Percentiles rank a stretch among this genome's conserved stretches.
phyloP scores from a whole-genome alignment of 2,113 vertebrate species.

The Neomonachus schauinslandi region DNA sequence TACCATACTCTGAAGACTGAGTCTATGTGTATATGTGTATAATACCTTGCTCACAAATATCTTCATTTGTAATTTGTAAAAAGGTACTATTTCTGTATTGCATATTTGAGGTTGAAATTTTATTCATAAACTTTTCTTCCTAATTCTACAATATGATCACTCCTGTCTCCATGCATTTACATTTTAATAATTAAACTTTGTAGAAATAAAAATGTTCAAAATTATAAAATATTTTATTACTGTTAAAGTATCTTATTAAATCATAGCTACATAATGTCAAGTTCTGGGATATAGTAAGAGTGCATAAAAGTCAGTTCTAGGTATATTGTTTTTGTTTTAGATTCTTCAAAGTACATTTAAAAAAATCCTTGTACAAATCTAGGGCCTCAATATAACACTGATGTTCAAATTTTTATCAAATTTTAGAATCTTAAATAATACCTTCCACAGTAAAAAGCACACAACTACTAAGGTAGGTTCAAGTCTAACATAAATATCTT shows the following conservation, averaged over 20 bases:
- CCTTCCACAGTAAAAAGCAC: not conserved
- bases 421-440: not conserved
- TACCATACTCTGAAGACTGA: not conserved
- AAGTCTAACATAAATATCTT: not conserved
- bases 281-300: not conserved
- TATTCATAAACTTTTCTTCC: not conserved
- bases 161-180: not conserved
- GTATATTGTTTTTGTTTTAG: not conserved
- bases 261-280: not conserved
- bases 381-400: not conserved
- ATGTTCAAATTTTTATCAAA: not conserved
- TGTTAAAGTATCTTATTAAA: not conserved
- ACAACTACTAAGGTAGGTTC: not conserved
- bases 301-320: not conserved
- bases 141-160: not conserved
- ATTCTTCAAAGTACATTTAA: not conserved
- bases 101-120: conserved; percentile 15
- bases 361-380: not conserved
- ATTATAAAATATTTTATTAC: not conserved
- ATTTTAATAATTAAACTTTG: conserved; percentile 18
- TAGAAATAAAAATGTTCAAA: conserved; percentile 13
- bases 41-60: not conserved
- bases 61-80: not conserved
- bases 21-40: not conserved
- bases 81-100: not conserved